Base-by-base conservation (phyloP, 2,888 invertebrate genomes). In the Dromius quadrimaculatus region DNA sequence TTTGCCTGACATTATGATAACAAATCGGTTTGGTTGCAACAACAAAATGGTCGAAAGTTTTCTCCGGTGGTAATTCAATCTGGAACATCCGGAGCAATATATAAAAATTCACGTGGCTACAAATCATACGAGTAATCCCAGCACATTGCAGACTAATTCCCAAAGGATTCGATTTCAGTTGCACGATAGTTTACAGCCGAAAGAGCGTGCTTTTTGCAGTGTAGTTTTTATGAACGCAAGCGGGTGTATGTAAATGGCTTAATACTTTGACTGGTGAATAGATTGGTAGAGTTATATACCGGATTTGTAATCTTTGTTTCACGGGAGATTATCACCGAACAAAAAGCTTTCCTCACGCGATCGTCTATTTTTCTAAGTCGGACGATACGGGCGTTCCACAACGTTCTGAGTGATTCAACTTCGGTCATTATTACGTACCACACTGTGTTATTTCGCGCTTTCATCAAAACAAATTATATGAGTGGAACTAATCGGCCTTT, bases 321-420 rank as follows among this genome's bases (percentile, higher is more conserved):
- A 57, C 34, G 34, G 57, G 32, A 28, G 34, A 32, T 57, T 57
- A 28, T 57, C 57, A 11, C 15, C 17, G 43, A 17, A 57, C 57
- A 57, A 57, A 57, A 57, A 57, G 57, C 57, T 11, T 6, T 22
- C 32, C 34, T 15, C 57, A 57, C 57, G 57, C 57, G 57, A 57
- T 32, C 28, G 32, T 28, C 57, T 32, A 57, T 57, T 57, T 57
- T 57, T 57, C 57, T 57, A 57, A 57, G 57, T 57, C 32, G 57
- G 57, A 13, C 28, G 28, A 57, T 57, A 57, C 57, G 57, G 57
- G 17, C 57, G 19, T 57, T 57, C 32, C 57, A 57, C 32, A 57
- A 57, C 28, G 57, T 13, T 8, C 28, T 13, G 28, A 32, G 32
- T 57, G 57, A 57, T 34, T 57, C 32, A 57, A 3, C 32, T 28